Evolutionary conservation across 2,113 vertebrate genomes (phyloP).

Genomic region (Corythoichthys haematopterus): DNA sequence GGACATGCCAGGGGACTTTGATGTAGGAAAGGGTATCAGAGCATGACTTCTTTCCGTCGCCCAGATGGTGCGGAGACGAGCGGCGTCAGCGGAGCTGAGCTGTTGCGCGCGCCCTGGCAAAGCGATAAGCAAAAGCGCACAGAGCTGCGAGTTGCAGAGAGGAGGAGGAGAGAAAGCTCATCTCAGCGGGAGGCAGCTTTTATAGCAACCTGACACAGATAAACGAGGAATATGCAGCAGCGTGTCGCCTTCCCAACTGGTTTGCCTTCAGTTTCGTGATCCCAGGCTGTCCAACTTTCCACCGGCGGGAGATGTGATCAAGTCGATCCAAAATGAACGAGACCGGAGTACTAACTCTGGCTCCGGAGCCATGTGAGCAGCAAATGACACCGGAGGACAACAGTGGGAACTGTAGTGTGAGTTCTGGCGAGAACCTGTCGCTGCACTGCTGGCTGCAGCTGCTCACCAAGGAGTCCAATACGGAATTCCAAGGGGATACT

Average conservation of each 20-base stretch:
- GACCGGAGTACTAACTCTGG: slow-evolving; percentile 46
- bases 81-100: slow-evolving; percentile 23
- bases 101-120: slow-evolving; percentile 46
- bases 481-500: slow-evolving; percentile 67
- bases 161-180: slow-evolving; percentile 19
- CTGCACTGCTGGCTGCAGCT: slow-evolving; percentile 75
- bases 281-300: slow-evolving; percentile 13
- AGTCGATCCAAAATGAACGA: slow-evolving; percentile 49
- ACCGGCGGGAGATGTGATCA: slow-evolving; percentile 20
- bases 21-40: slow-evolving; percentile 20
- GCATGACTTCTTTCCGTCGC: slow-evolving; percentile 22
- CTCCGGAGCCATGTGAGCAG: slow-evolving; percentile 58
- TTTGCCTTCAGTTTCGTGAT: slow-evolving; percentile 9
- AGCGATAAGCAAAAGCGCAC: slow-evolving; percentile 63
- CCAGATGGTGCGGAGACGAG: slow-evolving; percentile 7
- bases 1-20: slow-evolving; percentile 30
- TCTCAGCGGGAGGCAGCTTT: slow-evolving; percentile 12
- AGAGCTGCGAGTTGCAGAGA: slow-evolving; percentile 26
- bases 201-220: slow-evolving; percentile 3
- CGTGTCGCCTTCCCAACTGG: slow-evolving; percentile 17
- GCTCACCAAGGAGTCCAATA: slow-evolving; percentile 66
- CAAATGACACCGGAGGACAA: slow-evolving; percentile 44
- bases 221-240: neutral
- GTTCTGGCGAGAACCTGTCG: slow-evolving; percentile 60
- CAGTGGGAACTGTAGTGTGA: slow-evolving; percentile 46